phyloP scores from a whole-genome alignment of 2,888 invertebrate genomes.

The Scaeva pyrastri region DNA sequence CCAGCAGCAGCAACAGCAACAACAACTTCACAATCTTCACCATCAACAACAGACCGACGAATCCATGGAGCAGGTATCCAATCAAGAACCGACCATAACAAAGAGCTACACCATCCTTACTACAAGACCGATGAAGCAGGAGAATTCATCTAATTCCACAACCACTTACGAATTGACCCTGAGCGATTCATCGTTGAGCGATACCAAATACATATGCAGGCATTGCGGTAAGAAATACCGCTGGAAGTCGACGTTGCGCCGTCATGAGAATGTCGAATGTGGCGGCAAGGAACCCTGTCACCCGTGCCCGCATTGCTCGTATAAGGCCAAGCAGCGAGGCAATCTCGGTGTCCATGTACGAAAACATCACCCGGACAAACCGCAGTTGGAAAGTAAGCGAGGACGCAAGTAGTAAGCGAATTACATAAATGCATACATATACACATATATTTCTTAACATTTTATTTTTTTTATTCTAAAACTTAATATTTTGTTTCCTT shows the following conservation, averaged over 20 bases:
- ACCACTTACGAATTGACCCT: conserved; percentile 82
- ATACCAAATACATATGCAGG: conserved; percentile 89
- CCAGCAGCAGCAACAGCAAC: conserved; percentile 77
- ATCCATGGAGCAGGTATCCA: conserved; percentile 77
- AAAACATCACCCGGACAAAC: conserved; percentile 88
- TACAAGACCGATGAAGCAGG: conserved; percentile 83
- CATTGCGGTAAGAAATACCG: conserved; percentile 94
- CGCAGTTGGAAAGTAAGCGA: conserved; percentile 83
- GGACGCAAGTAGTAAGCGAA: conserved; percentile 81
- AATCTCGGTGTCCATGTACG: conserved; percentile 92
- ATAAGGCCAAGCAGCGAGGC: conserved; percentile 92
- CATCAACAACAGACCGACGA: conserved; percentile 79
- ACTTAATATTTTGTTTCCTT: conserved; percentile 34
- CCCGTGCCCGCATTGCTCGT: conserved; percentile 91
- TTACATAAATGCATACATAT: not conserved
- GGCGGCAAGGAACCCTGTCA: conserved; percentile 93
- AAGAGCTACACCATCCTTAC: conserved; percentile 83
- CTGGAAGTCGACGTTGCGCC: conserved; percentile 93
- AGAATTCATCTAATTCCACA: conserved; percentile 80
- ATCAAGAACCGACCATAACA: conserved; percentile 79
- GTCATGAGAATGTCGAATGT: conserved; percentile 93
- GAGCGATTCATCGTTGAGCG: conserved; percentile 83
- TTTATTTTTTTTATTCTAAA: not conserved
- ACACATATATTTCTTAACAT: not conserved
- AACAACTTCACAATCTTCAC: conserved; percentile 78